These are phyloP conservation scores for Arion vulgaris DNA, from an alignment of 1,140 invertebrate genomes.

Conservation along the genomic window DNA sequence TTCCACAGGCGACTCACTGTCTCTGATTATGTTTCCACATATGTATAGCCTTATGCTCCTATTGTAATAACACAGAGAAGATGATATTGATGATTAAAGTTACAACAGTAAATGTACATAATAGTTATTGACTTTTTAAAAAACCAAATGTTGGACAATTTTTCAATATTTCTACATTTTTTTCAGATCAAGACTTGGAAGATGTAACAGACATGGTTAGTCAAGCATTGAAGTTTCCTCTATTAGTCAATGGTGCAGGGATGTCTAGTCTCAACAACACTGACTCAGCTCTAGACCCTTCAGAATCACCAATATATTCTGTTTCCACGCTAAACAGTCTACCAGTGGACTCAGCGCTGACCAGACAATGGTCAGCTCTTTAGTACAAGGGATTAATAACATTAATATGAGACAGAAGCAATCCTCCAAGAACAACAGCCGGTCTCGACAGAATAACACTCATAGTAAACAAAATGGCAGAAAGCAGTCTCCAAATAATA, in stretches of 20 bases:
- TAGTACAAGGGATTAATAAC: background rate
- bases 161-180: background rate
- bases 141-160: too few relatives aligned
- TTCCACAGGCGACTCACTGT: too few relatives aligned
- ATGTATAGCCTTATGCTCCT: too few relatives aligned
- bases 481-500: background rate
- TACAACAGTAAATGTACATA: too few relatives aligned
- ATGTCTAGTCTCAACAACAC: background rate
- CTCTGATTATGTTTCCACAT: too few relatives aligned
- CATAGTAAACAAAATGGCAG: background rate
- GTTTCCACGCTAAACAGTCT: background rate
- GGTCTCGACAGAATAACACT: background rate
- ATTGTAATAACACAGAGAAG: too few relatives aligned
- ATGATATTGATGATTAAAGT: too few relatives aligned
- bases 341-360: background rate
- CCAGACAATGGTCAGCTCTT: background rate
- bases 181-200: background rate
- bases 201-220: background rate
- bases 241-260: background rate
- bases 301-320: background rate
- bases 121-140: too few relatives aligned
- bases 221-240: background rate
- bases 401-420: constrained; percentile 20
- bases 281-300: background rate
- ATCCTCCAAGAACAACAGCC: background rate